phyloP scores from a whole-genome alignment of 2,113 vertebrate species.

The Malaclemys terrapin region DNA sequence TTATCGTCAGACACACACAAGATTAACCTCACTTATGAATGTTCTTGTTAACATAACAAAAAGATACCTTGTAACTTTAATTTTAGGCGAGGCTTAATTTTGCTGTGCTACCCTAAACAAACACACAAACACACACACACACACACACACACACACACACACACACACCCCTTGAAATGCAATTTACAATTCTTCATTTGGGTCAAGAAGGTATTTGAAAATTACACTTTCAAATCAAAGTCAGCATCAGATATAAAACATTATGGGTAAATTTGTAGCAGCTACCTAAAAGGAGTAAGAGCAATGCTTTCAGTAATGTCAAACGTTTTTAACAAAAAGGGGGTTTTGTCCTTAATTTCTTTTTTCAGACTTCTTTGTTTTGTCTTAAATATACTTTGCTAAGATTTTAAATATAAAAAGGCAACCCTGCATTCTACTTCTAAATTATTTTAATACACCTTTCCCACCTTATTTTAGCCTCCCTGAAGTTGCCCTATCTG shows the following conservation, averaged over 20 bases:
- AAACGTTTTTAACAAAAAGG: not conserved
- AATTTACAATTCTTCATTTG: not conserved
- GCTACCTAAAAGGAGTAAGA: not conserved
- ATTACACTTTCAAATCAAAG: not conserved
- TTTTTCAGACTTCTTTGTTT: not conserved
- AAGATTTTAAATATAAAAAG: not conserved
- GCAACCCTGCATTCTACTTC: not conserved
- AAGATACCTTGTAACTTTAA: not conserved
- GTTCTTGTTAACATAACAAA: not conserved
- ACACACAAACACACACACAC: not conserved
- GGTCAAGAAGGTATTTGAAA: not conserved
- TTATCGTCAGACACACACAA: not conserved
- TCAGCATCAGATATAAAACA: not conserved
- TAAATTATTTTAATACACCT: not conserved
- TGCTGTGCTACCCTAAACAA: accelerated
- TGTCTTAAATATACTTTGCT: not conserved
- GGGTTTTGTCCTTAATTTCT: not conserved
- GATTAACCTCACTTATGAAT: not conserved
- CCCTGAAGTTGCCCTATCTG: no score
- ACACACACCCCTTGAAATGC: not conserved
- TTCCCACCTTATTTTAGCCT: no score
- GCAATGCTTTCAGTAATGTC: not conserved
- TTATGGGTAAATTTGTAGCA: not conserved
- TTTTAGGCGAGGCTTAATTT: not conserved
- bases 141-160: no score